phyloP scores from a whole-genome alignment of 1,140 invertebrate genomes.

The Octopus bimaculoides region DNA sequence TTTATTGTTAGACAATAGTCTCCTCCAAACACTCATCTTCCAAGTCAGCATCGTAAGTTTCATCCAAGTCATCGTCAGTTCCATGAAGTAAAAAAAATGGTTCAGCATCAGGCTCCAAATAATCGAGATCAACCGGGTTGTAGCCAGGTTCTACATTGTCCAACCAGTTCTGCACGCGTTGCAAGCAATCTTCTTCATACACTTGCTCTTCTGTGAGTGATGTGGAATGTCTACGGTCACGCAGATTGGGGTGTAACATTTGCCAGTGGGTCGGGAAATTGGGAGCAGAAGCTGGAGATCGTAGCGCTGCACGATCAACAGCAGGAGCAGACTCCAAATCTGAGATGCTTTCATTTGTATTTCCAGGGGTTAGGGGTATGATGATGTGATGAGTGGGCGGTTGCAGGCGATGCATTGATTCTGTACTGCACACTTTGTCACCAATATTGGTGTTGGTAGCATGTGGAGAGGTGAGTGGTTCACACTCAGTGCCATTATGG shows the following conservation, averaged over 20 bases:
- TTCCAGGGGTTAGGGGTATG: constrained; percentile 27
- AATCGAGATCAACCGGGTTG: background rate
- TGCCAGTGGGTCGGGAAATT: constrained; percentile 45
- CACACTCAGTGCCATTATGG: constrained; percentile 18
- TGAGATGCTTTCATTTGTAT: constrained; percentile 21
- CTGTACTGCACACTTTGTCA: constrained; percentile 34
- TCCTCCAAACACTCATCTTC: constrained; percentile 1
- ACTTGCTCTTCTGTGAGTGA: constrained; percentile 37
- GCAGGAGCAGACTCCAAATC: constrained; percentile 15
- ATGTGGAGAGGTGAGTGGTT: constrained; percentile 25
- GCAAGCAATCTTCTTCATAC: constrained; percentile 37
- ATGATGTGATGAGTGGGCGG: constrained; percentile 42
- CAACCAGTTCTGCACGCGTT: constrained; percentile 43
- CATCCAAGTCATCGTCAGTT: background rate
- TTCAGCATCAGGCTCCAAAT: background rate
- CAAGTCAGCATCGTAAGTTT: background rate
- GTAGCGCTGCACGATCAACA: constrained; percentile 24
- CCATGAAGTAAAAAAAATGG: background rate
- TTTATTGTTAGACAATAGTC: background rate
- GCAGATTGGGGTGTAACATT: constrained; percentile 25
- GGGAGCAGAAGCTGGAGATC: constrained; percentile 30
- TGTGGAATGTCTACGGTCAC: constrained; percentile 25
- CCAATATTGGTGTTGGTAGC: constrained; percentile 21
- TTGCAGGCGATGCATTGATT: constrained; percentile 36
- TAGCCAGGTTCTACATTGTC: constrained; percentile 17